These are phyloP conservation scores for Pelmatolapia mariae DNA, from an alignment of 2,113 vertebrate species.

Conservation along the genomic window DNA sequence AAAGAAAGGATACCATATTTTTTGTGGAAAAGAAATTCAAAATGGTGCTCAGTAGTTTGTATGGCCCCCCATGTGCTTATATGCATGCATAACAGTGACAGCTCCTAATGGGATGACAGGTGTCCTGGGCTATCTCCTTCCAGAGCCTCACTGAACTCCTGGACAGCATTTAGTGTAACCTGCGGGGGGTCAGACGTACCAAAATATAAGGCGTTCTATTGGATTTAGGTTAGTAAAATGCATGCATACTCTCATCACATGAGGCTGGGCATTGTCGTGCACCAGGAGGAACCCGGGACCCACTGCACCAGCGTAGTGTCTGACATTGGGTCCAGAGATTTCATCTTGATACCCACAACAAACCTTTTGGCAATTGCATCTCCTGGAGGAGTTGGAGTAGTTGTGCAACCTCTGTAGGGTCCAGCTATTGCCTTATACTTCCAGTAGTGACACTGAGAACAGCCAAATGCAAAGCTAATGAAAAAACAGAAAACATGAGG, in stretches of 20 bases:
- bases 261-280: background rate
- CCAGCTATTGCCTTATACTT: background rate
- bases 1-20: background rate
- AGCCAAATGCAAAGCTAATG: background rate
- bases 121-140: background rate
- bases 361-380: background rate
- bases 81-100: background rate
- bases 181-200: accelerated
- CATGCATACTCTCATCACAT: background rate
- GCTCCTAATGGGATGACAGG: background rate
- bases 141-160: background rate
- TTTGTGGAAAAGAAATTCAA: background rate
- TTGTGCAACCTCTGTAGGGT: background rate
- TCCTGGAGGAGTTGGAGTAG: background rate
- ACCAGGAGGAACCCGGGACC: background rate
- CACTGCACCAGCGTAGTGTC: background rate
- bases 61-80: background rate
- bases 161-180: background rate
- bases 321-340: background rate
- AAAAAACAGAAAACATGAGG: background rate
- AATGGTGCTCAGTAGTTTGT: background rate
- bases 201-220: background rate
- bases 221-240: background rate
- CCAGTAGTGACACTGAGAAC: background rate
- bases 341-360: background rate